Evolutionary conservation across 2,888 invertebrate genomes (phyloP).

Genomic region (Allygus modestus): DNA sequence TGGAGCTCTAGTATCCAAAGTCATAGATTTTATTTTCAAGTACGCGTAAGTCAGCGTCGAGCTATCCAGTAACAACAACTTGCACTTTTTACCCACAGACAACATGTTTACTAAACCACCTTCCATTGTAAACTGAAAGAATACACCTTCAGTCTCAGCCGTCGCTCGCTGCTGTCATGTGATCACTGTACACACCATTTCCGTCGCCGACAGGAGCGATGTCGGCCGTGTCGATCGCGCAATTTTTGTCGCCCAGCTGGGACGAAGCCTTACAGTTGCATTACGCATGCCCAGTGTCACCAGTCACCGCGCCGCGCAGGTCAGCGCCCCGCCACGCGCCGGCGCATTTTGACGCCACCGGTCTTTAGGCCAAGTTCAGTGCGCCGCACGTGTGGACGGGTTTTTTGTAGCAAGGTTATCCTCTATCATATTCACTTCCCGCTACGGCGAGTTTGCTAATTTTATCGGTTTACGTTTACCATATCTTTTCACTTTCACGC

Average conservation of each 20-base stretch:
- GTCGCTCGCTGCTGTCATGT: no score
- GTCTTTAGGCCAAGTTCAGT: not conserved
- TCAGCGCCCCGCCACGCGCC: conserved; percentile 1
- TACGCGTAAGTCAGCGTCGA: no score
- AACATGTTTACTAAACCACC: no score
- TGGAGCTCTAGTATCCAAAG: no score
- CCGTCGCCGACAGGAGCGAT: no score
- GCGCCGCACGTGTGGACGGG: conserved; percentile 48
- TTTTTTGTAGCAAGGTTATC: conserved; percentile 62
- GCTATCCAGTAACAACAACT: no score
- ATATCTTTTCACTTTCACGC: not conserved
- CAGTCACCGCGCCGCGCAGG: not conserved
- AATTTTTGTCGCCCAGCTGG: not conserved
- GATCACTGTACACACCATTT: no score
- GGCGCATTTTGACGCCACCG: not conserved
- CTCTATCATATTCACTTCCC: conserved; percentile 57
- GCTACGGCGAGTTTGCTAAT: conserved; percentile 52
- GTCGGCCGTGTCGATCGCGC: not conserved
- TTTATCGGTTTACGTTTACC: not conserved
- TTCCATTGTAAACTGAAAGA: no score
- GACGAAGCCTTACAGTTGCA: not conserved
- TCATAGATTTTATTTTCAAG: no score
- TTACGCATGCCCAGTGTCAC: not conserved
- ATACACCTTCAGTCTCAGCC: no score
- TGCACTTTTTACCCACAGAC: no score